Evolutionary conservation across 2,888 invertebrate species (phyloP).

Genomic region (Graphium colonna): DNA sequence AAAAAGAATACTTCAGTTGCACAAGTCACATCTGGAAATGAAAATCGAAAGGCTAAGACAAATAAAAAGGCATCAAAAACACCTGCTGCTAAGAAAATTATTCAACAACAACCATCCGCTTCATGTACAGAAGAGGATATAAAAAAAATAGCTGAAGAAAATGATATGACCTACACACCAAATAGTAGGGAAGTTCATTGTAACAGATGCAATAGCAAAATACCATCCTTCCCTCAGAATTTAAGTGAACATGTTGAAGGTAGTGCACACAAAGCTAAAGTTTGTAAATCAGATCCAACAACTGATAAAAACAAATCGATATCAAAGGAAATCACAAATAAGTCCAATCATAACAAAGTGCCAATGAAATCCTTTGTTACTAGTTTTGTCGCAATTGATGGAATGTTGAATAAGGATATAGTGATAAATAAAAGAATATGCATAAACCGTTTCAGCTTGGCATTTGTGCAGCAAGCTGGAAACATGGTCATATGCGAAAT

Average conservation of each 20-base stretch:
- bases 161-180: slow-evolving; percentile 24
- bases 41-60: neutral
- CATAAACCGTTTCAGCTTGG: slow-evolving; percentile 32
- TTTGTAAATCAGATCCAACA: slow-evolving; percentile 4
- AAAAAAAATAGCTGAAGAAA: slow-evolving; percentile 26
- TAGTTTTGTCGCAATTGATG: slow-evolving; percentile 14
- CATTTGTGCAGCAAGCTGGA: slow-evolving; percentile 22
- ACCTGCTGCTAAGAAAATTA: slow-evolving; percentile 3
- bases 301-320: slow-evolving; percentile 3
- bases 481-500: slow-evolving; percentile 25
- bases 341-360: slow-evolving; percentile 20
- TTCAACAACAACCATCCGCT: neutral
- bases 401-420: slow-evolving; percentile 24
- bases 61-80: slow-evolving; percentile 4
- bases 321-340: slow-evolving; percentile 10
- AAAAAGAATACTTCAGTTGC: slow-evolving; percentile 1
- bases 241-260: slow-evolving; percentile 33
- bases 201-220: slow-evolving; percentile 28
- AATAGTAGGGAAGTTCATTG: slow-evolving; percentile 29
- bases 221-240: slow-evolving; percentile 28
- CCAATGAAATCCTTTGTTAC: slow-evolving; percentile 25
- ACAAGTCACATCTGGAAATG: neutral
- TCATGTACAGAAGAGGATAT: neutral
- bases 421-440: slow-evolving; percentile 40
- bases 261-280: slow-evolving; percentile 28